A percentile compares a stretch with the other conserved stretches of the same genome.
Conservation (phyloP, 2,888 invertebrate species). For the Chouioia cunea region DNA sequence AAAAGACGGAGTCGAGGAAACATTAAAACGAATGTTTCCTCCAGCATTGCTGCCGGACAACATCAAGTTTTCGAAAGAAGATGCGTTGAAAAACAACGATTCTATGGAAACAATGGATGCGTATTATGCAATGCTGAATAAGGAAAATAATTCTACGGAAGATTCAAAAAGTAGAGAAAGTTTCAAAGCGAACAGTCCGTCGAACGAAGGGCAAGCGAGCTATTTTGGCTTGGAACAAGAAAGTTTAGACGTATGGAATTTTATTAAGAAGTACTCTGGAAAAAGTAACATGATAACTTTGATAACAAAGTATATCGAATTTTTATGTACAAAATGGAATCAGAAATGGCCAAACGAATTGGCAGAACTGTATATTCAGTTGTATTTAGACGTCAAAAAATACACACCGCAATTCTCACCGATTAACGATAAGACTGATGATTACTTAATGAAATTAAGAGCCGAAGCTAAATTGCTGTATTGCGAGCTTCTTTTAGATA, state of each 20-base stretch:
- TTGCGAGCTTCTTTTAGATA: constrained; percentile 71
- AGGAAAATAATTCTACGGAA: constrained; percentile 58
- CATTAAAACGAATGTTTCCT: constrained; percentile 77
- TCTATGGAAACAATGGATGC: constrained; percentile 76
- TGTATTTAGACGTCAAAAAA: constrained; percentile 73
- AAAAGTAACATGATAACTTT: constrained; percentile 72
- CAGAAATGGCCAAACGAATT: constrained; percentile 77
- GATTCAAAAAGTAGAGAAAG: constrained; percentile 59
- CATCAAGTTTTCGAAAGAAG: constrained; percentile 68
- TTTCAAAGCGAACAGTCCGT: constrained; percentile 62
- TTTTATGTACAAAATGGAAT: constrained; percentile 75
- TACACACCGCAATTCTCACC: constrained; percentile 71
- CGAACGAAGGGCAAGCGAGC: constrained; percentile 52
- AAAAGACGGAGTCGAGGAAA: constrained; percentile 77
- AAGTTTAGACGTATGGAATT: constrained; percentile 74
- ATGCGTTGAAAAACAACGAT: constrained; percentile 70
- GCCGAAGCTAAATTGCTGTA: constrained; percentile 71
- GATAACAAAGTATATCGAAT: constrained; percentile 73
- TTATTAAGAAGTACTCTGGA: constrained; percentile 71
- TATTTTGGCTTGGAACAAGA: constrained; percentile 80
- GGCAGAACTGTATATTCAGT: constrained; percentile 72
- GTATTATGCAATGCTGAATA: constrained; percentile 74
- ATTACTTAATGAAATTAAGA: constrained; percentile 67
- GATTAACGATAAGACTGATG: constrained; percentile 65
- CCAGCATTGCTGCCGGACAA: constrained; percentile 69